Conservation (phyloP, 2,888 invertebrate genomes). For the Muschampia staudingeri region DNA sequence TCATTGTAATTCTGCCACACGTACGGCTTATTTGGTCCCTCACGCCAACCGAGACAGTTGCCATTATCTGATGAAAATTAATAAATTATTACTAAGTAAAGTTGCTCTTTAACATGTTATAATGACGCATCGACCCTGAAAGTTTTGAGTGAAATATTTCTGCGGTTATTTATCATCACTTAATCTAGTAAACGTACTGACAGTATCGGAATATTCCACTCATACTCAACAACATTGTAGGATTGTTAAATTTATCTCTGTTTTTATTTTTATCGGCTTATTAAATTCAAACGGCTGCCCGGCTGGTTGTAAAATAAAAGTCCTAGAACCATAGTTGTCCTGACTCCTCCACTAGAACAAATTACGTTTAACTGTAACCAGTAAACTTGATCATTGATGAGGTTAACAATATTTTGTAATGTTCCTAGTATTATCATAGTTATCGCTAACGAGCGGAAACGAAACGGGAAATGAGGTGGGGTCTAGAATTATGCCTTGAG, state of each 20-base stretch:
- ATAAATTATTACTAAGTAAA: conserved; percentile 50
- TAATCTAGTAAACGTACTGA: conserved; percentile 72
- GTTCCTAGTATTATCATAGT: conserved; percentile 82
- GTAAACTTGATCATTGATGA: conserved; percentile 80
- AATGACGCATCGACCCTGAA: conserved; percentile 44
- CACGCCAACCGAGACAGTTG: conserved; percentile 98
- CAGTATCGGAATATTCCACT: conserved; percentile 76
- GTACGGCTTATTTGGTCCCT: conserved; percentile 96
- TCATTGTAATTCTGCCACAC: conserved; percentile 98
- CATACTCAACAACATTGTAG: conserved; percentile 69
- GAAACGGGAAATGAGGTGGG: conserved; percentile 79
- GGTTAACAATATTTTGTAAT: conserved; percentile 85
- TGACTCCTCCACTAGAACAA: conserved; percentile 80
- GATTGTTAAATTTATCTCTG: conserved; percentile 53
- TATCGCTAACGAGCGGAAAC: conserved; percentile 86
- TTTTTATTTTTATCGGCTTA: conserved; percentile 73
- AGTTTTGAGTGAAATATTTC: conserved; percentile 62
- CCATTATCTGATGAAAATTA: conserved; percentile 94
- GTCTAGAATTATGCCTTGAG: conserved; percentile 77
- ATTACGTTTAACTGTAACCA: conserved; percentile 83
- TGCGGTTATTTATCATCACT: conserved; percentile 73
- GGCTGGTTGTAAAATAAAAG: conserved; percentile 58
- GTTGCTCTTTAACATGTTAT: conserved; percentile 39
- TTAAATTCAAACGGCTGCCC: conserved; percentile 60
- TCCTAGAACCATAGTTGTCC: conserved; percentile 67